Evolutionary conservation across 2,888 invertebrate genomes (phyloP).

Genomic region (Geophilus truncorum): DNA sequence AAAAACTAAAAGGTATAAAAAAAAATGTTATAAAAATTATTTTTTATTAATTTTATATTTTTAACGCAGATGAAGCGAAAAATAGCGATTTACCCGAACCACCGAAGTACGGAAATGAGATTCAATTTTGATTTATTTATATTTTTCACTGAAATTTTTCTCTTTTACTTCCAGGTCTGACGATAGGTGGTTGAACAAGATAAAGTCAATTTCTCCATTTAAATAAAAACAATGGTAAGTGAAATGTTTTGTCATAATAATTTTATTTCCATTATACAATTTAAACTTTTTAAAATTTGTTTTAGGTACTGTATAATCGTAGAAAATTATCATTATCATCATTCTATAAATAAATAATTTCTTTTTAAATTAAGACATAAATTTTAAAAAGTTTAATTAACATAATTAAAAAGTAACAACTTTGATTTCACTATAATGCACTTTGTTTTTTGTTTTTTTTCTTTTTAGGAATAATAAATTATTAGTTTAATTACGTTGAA

Average conservation of each 20-base stretch:
- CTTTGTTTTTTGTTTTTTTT: too few species aligned
- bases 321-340: neutral
- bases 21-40: neutral
- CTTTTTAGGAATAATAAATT: neutral
- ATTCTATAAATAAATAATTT: slow-evolving; percentile 4
- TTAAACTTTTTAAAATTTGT: neutral
- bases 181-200: neutral
- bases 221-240: neutral
- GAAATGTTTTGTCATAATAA: neutral
- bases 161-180: neutral
- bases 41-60: neutral
- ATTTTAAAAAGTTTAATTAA: neutral
- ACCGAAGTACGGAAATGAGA: too few species aligned
- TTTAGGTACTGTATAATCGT: neutral
- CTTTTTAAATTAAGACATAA: neutral
- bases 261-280: neutral
- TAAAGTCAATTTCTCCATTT: neutral
- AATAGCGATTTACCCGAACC: too few species aligned
- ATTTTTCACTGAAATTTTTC: too few species aligned
- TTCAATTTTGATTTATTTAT: too few species aligned
- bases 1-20: slow-evolving; percentile 34
- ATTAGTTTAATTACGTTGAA: neutral
- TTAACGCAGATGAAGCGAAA: too few species aligned
- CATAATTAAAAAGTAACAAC: neutral
- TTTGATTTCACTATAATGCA: neutral